Base-by-base conservation (phyloP, 1,140 invertebrate species). In the Rhopalosiphum padi region DNA sequence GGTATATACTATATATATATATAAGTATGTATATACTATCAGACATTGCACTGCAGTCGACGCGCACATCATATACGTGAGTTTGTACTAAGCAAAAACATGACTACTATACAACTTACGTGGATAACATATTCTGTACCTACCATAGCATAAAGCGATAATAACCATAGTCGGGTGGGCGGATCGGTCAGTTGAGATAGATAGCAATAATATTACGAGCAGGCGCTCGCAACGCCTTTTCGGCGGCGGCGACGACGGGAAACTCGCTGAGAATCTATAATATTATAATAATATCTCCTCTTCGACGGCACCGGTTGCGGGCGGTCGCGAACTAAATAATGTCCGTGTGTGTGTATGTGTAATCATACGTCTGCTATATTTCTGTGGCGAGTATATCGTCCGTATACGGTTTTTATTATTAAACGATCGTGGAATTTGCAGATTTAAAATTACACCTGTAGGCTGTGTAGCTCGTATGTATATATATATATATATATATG, bases 371-470 rank as follows among this genome's bases (percentile, higher is more conserved):
- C 15, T 18, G 23, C 43, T 35, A 22, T n/a, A 87, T 85, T 43
- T 3, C 3, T 85, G 23, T 9, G 15, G 43, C 5, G 25, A 1
- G 30, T 89, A 55, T 53, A 37, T 53, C n/a, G 18, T 53, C 46
- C 87, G 87, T 37, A 30, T 8, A 7, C 88, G 88, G 48, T 53
- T 41, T n/a, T 77, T 77, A 77, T 77, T 90, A 55, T 90, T 90
- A 55, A 90, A 90, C 22, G 88, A 88, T 88, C 22, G 51, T 90
- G 88, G 88, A 90, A 90, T 90, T 90, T 35, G 88, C 51, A 41
- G 53, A 90, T 37, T 37, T 30, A 43, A 90, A 90, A 90, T 60
- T 90, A 41, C 37, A 60, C 88, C 88, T 60, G 53, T 60, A 41
- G 35, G 41, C 60, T 30, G 48, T 89, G 51, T 35, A 35, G 9